Evolutionary conservation across 2,797 vertebrate genomes (phyloP).

Genomic region (Cichlasoma orientale): DNA sequence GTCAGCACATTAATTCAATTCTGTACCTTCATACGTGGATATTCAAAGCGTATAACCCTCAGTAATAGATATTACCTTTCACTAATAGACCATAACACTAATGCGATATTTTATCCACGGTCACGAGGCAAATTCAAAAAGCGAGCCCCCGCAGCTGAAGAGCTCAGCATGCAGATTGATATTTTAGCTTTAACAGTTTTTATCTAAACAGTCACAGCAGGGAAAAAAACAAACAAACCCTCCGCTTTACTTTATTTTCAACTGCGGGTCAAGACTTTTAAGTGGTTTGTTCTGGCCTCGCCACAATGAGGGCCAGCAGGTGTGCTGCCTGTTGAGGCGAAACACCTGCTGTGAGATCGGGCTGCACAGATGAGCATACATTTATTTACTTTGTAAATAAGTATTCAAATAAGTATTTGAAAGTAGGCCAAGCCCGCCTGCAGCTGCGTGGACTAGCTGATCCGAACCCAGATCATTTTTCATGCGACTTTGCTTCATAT

Average conservation of each 20-base stretch:
- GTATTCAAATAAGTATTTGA: neutral
- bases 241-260: neutral
- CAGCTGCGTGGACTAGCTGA: slow-evolving; percentile 1
- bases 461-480: neutral
- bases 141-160: slow-evolving; percentile 8
- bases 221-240: neutral
- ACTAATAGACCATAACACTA: neutral
- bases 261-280: neutral
- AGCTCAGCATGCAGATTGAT: neutral
- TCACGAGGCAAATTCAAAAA: neutral
- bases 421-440: slow-evolving; percentile 10
- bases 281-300: neutral
- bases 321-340: slow-evolving; percentile 5
- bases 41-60: neutral
- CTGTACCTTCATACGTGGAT: neutral
- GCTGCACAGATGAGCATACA: neutral
- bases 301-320: slow-evolving; percentile 31
- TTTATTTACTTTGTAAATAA: slow-evolving; percentile 15
- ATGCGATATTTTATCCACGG: neutral
- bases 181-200: neutral
- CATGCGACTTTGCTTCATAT: neutral
- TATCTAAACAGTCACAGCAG: neutral
- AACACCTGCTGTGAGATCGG: slow-evolving; percentile 16
- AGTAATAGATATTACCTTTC: neutral
- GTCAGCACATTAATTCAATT: neutral